Evolutionary conservation across 2,113 vertebrate species (phyloP).

Genomic region (Prinia subflava): DNA sequence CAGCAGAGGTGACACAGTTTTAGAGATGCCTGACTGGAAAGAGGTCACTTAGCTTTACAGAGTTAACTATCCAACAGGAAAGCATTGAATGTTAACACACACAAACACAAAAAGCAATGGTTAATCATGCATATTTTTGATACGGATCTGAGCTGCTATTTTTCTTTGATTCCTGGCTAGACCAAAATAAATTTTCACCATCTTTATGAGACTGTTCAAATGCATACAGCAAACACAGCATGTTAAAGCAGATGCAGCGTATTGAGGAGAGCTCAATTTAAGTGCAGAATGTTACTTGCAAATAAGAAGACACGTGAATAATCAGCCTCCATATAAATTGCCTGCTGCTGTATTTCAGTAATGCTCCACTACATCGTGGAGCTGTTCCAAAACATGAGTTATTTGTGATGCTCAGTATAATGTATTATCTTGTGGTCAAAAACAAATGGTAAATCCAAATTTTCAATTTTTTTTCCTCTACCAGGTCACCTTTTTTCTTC

Average conservation of each 20-base stretch:
- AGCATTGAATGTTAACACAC: background rate
- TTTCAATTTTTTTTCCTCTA: constrained; percentile 31
- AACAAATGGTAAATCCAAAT: constrained; percentile 55
- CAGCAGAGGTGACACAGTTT: constrained; percentile 16
- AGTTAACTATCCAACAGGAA: constrained; percentile 42
- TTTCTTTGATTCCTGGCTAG: constrained; percentile 23
- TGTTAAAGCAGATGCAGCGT: constrained; percentile 49
- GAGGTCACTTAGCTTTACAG: constrained; percentile 13
- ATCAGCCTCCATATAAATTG: constrained; percentile 59
- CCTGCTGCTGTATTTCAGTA: constrained; percentile 48
- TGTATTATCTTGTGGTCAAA: constrained; percentile 8
- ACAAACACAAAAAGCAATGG: background rate
- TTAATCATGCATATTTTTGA: constrained; percentile 53
- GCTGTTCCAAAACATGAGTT: constrained; percentile 35
- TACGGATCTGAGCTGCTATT: constrained; percentile 15
- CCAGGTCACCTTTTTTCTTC: background rate
- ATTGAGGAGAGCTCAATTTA: constrained; percentile 58
- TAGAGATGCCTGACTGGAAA: constrained; percentile 13
- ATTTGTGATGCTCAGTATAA: constrained; percentile 16
- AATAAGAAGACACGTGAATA: constrained; percentile 61
- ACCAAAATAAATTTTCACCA: constrained; percentile 48
- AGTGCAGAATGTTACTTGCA: constrained; percentile 50
- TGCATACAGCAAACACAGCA: constrained; percentile 22
- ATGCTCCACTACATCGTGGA: constrained; percentile 7
- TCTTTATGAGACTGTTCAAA: constrained; percentile 32